Base-by-base conservation (phyloP, 2,797 vertebrate species). In the Enteromius viviparus region DNA sequence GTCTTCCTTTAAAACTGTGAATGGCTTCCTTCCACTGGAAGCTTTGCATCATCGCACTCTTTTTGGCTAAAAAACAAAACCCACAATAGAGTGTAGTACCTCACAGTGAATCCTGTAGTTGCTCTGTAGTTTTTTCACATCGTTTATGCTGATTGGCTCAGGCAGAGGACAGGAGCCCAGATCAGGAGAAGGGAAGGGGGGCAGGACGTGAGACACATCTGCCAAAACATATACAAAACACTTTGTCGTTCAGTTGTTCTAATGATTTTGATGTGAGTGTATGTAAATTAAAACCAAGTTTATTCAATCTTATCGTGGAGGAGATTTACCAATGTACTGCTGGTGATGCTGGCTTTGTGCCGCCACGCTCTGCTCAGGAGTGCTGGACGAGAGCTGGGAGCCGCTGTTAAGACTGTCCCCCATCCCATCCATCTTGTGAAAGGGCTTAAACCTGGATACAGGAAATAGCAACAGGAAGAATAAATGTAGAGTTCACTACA, bases 301-400 rank as follows among this genome's bases (percentile, higher is more conserved):
- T 74, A 34, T 7, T 17, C 21, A 55, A 29, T 23, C 29, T 65
- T 34, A 34, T 15, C 19, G 23, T 23, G 47, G 9, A n/a, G 58
- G 21, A 49, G 40, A 26, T 49, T 95, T 92, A 99, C 98, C 97
- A 40, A 99, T 98, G 92, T 97, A 99, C 87, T 99, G 98, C 93
- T 98, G 98, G 90, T 99, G 98, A 80, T 98, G 97, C 79, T 99
- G 98, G 88, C 96, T 97, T 89, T 99, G 98, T 4, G 96, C 94
- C 0, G 96, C 97, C 68, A 97, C 94, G 0, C 97, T 97, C 84
- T 98, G 97, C 92, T 99, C 98, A 0, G 97, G 95, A 0, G 96
- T 95, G 91, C 92, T 92, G 89, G 81, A 95, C 17, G 94, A 89
- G 87, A 97, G 95, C 58, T 95, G 94, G 85, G 92, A 94, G 84